Base-by-base conservation (phyloP, 2,797 vertebrate genomes). In the Rhynchotus rufescens region DNA sequence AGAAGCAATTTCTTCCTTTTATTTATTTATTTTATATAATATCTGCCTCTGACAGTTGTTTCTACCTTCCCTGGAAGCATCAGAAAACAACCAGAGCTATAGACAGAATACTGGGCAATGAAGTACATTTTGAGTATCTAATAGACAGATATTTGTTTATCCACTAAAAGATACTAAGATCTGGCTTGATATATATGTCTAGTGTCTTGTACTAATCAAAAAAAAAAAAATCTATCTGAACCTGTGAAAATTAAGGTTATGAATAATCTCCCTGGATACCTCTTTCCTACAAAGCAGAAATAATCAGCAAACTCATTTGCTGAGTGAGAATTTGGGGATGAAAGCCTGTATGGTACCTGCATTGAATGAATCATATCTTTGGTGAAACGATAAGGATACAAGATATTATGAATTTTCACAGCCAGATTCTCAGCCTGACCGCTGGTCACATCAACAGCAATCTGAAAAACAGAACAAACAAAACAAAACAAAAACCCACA, bases 351-450 rank as follows among this genome's bases (percentile, higher is more conserved):
- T 66, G 88, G 94, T 98, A 97, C 99, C 99, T 99, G 98, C 98
- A 99, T 98, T 12, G 99, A 99, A 89, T 98, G 98, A 94, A 99
- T 98, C 99, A 99, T 99, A 52, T 98, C 98, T 95, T 99, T 99
- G 90, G 99, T 99, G 95, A 99, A 99, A 79, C 98, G 99, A 78
- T 99, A 99, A 5, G 99, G 98, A 96, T 98, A 99, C 17, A 99
- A 97, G 87, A 99, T 98, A 81, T 99, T 99, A 96, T 99, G 99
- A 91, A 99, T 98, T 97, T 99, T 99, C 72, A 99, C 99, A 44
- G 98, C 98, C 87, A 99, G 97, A 68, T 93, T 98, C 20, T 98
- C 98, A 7, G 98, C 98, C 92, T 98, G 98, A 45, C 96, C 92
- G 3, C 97, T 98, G 93, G 98, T 98, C 86, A 99, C 98, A 97